Percentiles rank a stretch among this genome's conserved stretches.
Conservation (phyloP, 2,797 vertebrate species). For the Pelodytes ibericus region DNA sequence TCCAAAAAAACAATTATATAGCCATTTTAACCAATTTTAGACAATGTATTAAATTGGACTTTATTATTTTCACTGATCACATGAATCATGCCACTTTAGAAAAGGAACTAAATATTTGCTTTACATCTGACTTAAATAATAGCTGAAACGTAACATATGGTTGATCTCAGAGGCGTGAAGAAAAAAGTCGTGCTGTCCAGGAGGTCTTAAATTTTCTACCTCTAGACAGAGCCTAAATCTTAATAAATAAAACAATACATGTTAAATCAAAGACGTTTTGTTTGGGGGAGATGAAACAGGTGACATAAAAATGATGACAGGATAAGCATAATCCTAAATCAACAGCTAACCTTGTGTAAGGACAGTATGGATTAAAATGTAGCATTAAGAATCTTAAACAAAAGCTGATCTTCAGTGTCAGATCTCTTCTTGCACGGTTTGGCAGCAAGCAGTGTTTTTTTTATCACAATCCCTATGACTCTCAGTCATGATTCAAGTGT, state of each 20-base stretch:
- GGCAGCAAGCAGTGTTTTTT: background rate
- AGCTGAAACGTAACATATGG: slow-evolving; percentile 31
- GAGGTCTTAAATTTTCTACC: slow-evolving; percentile 61
- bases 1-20: too few species aligned
- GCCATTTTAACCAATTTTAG: too few species aligned
- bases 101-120: too few species aligned
- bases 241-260: slow-evolving; percentile 58
- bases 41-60: too few species aligned
- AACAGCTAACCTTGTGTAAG: slow-evolving; percentile 27
- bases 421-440: background rate
- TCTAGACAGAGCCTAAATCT: slow-evolving; percentile 65
- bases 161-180: slow-evolving; percentile 53
- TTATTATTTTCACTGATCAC: too few species aligned
- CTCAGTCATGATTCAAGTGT: too few species aligned
- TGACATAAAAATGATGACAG: slow-evolving; percentile 23
- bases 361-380: slow-evolving; percentile 22
- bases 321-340: slow-evolving; percentile 46
- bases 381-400: slow-evolving; percentile 22
- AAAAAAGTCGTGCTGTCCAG: too few species aligned
- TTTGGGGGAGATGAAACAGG: slow-evolving; percentile 58
- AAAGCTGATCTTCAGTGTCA: too few species aligned
- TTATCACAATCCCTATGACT: too few species aligned
- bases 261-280: slow-evolving; percentile 24
- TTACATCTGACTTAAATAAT: background rate
- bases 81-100: too few species aligned